Evolutionary conservation across 2,113 vertebrate species (phyloP), one percentile per base, ranked within the genome.

Genomic region (Shinisaurus crocodilurus): DNA sequence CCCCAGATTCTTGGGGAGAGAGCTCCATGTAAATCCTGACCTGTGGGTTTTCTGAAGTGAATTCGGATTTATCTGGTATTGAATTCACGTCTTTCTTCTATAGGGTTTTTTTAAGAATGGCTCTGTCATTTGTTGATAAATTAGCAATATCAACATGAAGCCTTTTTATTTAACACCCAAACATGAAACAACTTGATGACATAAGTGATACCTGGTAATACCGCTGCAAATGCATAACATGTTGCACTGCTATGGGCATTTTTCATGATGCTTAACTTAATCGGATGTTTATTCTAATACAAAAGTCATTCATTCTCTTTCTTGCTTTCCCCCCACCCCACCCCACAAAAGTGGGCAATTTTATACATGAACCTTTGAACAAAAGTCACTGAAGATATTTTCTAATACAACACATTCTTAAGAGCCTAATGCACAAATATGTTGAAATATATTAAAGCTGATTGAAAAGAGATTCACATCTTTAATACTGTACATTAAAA

Each of bases 241-340:
- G n/a, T n/a, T n/a, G n/a, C n/a, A n/a, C n/a, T n/a, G n/a, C n/a
- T n/a, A n/a, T 94, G 85, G 70, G 67, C 77, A 29, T 93, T 95
- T 95, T 95, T 95, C 87, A 60, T 91, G 37, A 63, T 16, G 27
- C 50, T 43, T 92, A 83, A 76, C 91, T 96, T 94, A 94, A 92
- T 92, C 90, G 65, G 70, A 94, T 93, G 40, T 92, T 76, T 94
- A 63, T 70, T 48, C 1, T 92, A 63, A 83, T 88, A 89, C 75
- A 45, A 69, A 93, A 83, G 12, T 85, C 25, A 90, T 86, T 89
- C 81, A 40, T 54, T 89, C 87, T 57, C 3, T 86, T 84, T 43
- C 82, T 70, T 85, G 32, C 37, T 8, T 69, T 81, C 76, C 37
- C 69, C 69, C 48, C 37, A 63, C 67, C 48, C 2, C 37, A 60